Percentiles rank a stretch among this genome's conserved stretches.
Conservation (phyloP, 2,888 invertebrate genomes). For the Yponomeuta plumbellus region DNA sequence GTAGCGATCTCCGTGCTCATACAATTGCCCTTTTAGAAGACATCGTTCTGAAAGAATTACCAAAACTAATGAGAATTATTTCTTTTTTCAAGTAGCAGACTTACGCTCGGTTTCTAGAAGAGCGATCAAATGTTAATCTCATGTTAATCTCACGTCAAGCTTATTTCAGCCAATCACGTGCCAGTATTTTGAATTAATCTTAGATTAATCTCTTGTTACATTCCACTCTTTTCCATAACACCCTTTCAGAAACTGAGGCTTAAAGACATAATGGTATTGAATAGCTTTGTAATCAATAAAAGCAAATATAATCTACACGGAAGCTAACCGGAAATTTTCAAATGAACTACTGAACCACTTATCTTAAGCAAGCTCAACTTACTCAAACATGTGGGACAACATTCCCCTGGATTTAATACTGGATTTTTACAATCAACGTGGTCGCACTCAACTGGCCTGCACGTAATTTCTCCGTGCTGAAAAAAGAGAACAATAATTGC, state of each 20-base stretch:
- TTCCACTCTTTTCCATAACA: too few relatives aligned
- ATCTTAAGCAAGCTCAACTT: constrained; percentile 54
- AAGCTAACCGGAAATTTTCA: background rate
- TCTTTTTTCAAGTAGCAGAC: background rate
- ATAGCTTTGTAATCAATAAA: too few relatives aligned
- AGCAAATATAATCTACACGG: too few relatives aligned
- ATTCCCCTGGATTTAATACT: constrained; percentile 84
- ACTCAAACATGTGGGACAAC: constrained; percentile 92
- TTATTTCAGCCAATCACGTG: too few relatives aligned
- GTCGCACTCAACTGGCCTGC: constrained; percentile 88
- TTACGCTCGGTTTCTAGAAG: too few relatives aligned
- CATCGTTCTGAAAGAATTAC: constrained; percentile 79
- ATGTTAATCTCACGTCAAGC: too few relatives aligned
- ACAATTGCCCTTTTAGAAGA: constrained; percentile 79
- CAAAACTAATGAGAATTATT: background rate
- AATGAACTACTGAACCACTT: background rate
- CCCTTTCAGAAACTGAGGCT: too few relatives aligned
- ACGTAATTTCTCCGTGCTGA: constrained; percentile 90
- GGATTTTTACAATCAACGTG: constrained; percentile 87
- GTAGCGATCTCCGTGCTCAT: constrained; percentile 87
- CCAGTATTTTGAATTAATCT: too few relatives aligned
- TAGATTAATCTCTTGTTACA: too few relatives aligned
- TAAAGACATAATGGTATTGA: too few relatives aligned
- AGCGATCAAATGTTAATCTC: too few relatives aligned
- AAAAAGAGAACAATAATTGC: background rate